Evolutionary conservation across 92 coral and sea anemone species (phyloP), one percentile per base, ranked within the genome.

Genomic region (Phenganax subtilis): DNA sequence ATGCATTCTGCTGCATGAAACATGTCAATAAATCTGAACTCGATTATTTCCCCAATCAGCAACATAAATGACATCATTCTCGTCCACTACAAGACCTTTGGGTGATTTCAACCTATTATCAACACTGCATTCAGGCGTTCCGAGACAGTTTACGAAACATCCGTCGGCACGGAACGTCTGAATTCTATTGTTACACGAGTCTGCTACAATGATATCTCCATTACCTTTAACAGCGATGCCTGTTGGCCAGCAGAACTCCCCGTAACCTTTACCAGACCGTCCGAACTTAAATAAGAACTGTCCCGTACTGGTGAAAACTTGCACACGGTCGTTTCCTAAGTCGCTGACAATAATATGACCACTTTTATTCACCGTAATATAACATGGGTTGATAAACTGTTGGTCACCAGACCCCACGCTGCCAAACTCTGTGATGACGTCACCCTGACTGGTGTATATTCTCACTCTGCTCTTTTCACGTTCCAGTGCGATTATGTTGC

Each of bases 41-140:
- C 98, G 86, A 70, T 94, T 97, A 84, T 94, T 92, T 6, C 98
- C 98, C 98, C 98, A 94, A 73, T 94, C 98, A 12, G 98, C 97
- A 61, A 94, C 87, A 29, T 92, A 80, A 37, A 94, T 87, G 27
- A 61, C 87, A 12, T 92, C 96, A 64, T 85, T 84, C 10, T 85
- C 77, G 14, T 87, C 82, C 20, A 92, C 91, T 16, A 92, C 91
- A 12, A 94, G 91, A 9, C 97, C 98, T 20, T 91, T 96, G 8
- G 98, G 98, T 53, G 93, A 85, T 66, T 94, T 94, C 28, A 94
- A 86, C 86, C 89, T 90, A 8, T 93, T 96, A 68, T 89, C 83
- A 11, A 73, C 81, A 15, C 82, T 85, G 10, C 97, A 96, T 72
- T 91, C 94, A 25, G 10, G 62, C 68, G 84, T 79, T 12, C 97